Percentiles rank a stretch among this genome's conserved stretches.
phyloP scores from a whole-genome alignment of 2,888 invertebrate species.

The Eledone cirrhosa region DNA sequence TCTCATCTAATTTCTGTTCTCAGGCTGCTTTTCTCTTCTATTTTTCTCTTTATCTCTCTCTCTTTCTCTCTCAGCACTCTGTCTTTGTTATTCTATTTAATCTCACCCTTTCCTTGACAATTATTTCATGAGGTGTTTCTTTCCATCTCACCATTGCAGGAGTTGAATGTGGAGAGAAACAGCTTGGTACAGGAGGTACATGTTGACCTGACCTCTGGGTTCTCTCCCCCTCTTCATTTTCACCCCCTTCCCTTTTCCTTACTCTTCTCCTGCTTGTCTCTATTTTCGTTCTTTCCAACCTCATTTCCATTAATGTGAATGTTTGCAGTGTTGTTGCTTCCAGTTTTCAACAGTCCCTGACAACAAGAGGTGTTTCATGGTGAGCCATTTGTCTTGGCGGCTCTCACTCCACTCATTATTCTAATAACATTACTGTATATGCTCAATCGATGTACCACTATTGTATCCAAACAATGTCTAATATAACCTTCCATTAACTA shows the following conservation, averaged over 20 bases:
- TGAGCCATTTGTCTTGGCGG: too few species aligned
- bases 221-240: background rate
- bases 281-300: background rate
- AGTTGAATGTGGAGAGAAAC: constrained; percentile 23
- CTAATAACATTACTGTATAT: too few species aligned
- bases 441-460: too few species aligned
- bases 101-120: background rate
- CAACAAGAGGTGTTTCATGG: too few species aligned
- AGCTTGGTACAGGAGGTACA: constrained; percentile 23
- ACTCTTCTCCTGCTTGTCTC: background rate
- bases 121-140: constrained; percentile 22
- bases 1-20: too few species aligned
- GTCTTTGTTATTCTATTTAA: background rate
- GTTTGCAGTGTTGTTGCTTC: constrained; percentile 20
- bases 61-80: background rate
- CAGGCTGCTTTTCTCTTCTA: too few species aligned
- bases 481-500: too few species aligned
- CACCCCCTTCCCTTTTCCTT: background rate
- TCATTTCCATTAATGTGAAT: constrained; percentile 22
- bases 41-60: background rate
- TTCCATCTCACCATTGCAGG: constrained; percentile 25
- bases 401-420: too few species aligned
- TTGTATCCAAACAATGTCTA: too few species aligned
- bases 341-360: too few species aligned
- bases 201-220: constrained; percentile 8